Evolutionary conservation across 2,797 vertebrate genomes (phyloP).

Genomic region (Loriculus beryllinus): DNA sequence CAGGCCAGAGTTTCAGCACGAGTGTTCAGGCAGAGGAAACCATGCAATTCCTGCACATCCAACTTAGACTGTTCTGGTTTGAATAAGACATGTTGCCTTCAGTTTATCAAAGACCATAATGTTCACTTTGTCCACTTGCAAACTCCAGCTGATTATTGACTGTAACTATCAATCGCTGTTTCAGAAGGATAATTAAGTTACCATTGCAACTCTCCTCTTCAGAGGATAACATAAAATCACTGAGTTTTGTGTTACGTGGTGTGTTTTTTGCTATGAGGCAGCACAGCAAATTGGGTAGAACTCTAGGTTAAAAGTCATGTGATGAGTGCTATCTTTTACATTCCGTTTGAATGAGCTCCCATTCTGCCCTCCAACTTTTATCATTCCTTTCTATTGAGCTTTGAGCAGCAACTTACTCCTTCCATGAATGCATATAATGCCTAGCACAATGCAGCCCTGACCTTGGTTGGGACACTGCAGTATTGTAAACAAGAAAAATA

Average conservation of each 20-base stretch:
- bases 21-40: not conserved
- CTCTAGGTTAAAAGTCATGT: not conserved
- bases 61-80: not conserved
- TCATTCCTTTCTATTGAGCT: not conserved
- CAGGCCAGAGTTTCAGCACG: not conserved
- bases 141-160: not conserved
- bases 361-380: not conserved
- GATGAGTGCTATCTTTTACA: not conserved
- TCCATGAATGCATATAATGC: not conserved
- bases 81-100: not conserved
- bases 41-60: not conserved
- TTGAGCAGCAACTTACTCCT: not conserved
- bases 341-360: not conserved
- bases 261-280: not conserved
- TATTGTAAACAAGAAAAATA: constrained; percentile 22
- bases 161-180: not conserved
- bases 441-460: constrained; percentile 1
- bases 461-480: constrained; percentile 24
- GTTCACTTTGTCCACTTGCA: not conserved
- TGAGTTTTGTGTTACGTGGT: not conserved
- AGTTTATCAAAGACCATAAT: not conserved
- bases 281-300: not conserved
- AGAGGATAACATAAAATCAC: not conserved
- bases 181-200: not conserved
- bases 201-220: not conserved